Evolutionary conservation across 1,140 invertebrate genomes (phyloP), one percentile per base, ranked within the genome.

Genomic region (Maniola jurtina): DNA sequence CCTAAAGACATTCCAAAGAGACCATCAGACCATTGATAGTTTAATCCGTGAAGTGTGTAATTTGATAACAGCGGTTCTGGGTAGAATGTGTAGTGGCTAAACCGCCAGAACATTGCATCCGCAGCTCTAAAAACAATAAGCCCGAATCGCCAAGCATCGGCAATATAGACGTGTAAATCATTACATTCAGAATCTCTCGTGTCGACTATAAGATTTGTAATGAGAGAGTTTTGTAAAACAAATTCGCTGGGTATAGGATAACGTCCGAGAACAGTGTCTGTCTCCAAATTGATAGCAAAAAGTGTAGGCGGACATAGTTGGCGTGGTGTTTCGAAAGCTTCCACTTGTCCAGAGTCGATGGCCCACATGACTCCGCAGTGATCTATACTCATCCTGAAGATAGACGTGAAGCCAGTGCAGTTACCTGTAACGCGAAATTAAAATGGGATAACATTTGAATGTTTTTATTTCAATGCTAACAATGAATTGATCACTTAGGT

Each of bases 11-110:
- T 92, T 0, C 95, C 95, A 72, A 97, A 96, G 15, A 96, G 87
- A 1, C 96, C 96, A 72, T 97, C 96, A 2, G 94, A 93, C 95
- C 96, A 97, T 72, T 95, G 94, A 75, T 95, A 97, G 57, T 94
- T 93, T 0, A 96, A 70, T 11, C 94, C 95, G 63, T 96, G 94
- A 2, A 95, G 66, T 25, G 94, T 94, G 67, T 94, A 94, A 71
- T 93, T 94, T 0, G 95, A 92, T 0, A 94, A 91, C 15, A 96
- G 68, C 0, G 96, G 96, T 76, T 96, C 95, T 0, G 96, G 96
- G 65, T 92, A 95, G 76, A 96, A 96, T 6, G 94, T 93, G 60
- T 94, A 95, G 73, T 96, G 95, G 14, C 92, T 93, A 6, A 96
- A 91, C 61, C 95, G 92, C 93, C 95, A 96, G 9, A 95, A 95